Conservation (phyloP, 2,113 vertebrate genomes). For the Cheilinus undulatus region DNA sequence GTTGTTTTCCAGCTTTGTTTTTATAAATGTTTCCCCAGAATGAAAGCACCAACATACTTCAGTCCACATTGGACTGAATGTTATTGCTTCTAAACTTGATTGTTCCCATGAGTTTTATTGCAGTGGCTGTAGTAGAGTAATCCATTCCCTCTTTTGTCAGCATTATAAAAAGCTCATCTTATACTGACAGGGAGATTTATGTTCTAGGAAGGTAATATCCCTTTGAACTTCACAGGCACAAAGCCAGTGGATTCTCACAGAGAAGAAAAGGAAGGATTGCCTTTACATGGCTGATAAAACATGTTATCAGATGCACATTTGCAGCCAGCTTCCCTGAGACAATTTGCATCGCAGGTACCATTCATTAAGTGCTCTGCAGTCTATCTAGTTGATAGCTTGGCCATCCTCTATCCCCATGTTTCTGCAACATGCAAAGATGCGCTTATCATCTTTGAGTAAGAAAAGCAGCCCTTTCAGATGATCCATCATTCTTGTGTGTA, state of each 20-base stretch:
- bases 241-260: slow-evolving; percentile 14
- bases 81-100: slow-evolving; percentile 8
- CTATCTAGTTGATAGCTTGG: neutral
- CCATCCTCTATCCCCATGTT: neutral
- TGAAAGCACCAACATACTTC: neutral
- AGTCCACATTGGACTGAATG: neutral
- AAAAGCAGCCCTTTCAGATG: neutral
- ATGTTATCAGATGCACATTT: slow-evolving; percentile 16
- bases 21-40: slow-evolving; percentile 4
- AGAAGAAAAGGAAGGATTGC: neutral
- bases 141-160: slow-evolving; percentile 37
- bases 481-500: neutral
- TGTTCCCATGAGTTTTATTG: slow-evolving; percentile 31
- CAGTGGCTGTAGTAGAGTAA: slow-evolving; percentile 16
- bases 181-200: slow-evolving; percentile 46
- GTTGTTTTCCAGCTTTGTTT: slow-evolving; percentile 1
- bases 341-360: neutral
- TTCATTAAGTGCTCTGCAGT: neutral
- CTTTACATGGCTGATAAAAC: slow-evolving; percentile 11
- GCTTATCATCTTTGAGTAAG: neutral
- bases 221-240: slow-evolving; percentile 9
- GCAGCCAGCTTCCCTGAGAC: neutral
- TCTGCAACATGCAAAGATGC: neutral
- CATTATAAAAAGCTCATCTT: slow-evolving; percentile 33
- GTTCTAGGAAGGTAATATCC: slow-evolving; percentile 27